These are phyloP conservation scores for Xestoiulus laeticollis DNA, from an alignment of 2,888 invertebrate genomes.

Conservation along the genomic window DNA sequence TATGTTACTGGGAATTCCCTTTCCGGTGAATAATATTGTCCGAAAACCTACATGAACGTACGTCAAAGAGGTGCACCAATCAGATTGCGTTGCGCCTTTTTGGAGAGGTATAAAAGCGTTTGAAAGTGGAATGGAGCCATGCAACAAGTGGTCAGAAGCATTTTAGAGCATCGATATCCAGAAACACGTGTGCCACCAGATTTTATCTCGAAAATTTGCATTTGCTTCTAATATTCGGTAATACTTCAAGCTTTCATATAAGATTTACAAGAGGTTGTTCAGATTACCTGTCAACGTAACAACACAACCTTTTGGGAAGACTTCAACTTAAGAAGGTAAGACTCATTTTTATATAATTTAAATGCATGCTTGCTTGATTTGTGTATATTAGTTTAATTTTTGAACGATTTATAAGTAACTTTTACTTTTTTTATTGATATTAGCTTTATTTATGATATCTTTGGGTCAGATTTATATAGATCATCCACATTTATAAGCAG, in stretches of 20 bases:
- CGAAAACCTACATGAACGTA: not conserved
- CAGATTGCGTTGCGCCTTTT: not conserved
- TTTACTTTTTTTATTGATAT: no score
- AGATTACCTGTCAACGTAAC: not conserved
- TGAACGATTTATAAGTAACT: no score
- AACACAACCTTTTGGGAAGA: not conserved
- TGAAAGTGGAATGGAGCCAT: not conserved
- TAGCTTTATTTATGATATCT: no score
- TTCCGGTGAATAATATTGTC: conserved; percentile 1
- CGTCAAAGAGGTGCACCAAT: not conserved
- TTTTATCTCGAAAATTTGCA: not conserved
- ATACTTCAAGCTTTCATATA: not conserved
- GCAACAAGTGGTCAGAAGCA: conserved; percentile 20
- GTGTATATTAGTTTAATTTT: no score
- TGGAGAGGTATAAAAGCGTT: not conserved
- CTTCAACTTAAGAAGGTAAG: not conserved
- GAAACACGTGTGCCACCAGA: not conserved
- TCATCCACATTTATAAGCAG: no score
- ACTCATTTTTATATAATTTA: not conserved
- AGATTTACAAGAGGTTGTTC: not conserved
- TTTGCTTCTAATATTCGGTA: not conserved
- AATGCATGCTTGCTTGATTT: not conserved
- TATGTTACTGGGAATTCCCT: not conserved
- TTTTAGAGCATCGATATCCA: not conserved
- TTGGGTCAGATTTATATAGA: no score